A percentile compares a stretch with the other conserved stretches of the same genome.
phyloP scores from a whole-genome alignment of 1,140 invertebrate species.

The Sycophila sp. region DNA sequence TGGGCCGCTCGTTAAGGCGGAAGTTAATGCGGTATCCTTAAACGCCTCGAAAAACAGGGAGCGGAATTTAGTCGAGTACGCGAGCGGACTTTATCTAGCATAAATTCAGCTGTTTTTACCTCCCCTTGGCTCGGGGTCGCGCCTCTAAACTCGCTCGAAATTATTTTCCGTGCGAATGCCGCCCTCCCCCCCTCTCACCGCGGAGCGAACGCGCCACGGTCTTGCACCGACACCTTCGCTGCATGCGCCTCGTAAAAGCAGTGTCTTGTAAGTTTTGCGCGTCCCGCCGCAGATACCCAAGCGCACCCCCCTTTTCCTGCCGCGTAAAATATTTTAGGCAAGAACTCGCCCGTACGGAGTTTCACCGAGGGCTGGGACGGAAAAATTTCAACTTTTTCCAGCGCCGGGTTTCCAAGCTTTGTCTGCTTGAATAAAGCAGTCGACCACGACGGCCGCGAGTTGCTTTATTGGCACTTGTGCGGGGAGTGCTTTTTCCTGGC shows the following conservation, averaged over 20 bases:
- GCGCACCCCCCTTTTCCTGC: too few species aligned
- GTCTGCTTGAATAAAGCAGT: conserved; percentile 6
- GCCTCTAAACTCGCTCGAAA: conserved; percentile 25
- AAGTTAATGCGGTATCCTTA: not conserved
- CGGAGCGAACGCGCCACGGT: not conserved
- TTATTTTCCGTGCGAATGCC: conserved; percentile 25
- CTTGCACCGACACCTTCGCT: not conserved
- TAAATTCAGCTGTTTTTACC: not conserved
- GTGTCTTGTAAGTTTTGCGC: conserved; percentile 30
- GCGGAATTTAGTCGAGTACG: not conserved
- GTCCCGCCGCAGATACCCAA: not conserved
- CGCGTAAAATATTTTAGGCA: not conserved
- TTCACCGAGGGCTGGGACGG: not conserved
- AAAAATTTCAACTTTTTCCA: conserved; percentile 20
- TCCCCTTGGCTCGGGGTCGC: not conserved
- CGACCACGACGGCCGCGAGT: not conserved
- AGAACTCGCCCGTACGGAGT: not conserved
- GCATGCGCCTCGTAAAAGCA: conserved; percentile 24
- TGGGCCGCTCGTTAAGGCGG: too few species aligned
- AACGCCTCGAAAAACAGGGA: not conserved
- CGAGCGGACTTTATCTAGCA: not conserved
- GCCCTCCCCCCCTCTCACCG: not conserved
- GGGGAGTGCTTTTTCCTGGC: too few species aligned
- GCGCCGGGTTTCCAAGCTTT: not conserved
- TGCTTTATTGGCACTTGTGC: conserved; percentile 28